phyloP scores from a whole-genome alignment of 2,888 invertebrate species.

The Caenorhabditis doughertyi region DNA sequence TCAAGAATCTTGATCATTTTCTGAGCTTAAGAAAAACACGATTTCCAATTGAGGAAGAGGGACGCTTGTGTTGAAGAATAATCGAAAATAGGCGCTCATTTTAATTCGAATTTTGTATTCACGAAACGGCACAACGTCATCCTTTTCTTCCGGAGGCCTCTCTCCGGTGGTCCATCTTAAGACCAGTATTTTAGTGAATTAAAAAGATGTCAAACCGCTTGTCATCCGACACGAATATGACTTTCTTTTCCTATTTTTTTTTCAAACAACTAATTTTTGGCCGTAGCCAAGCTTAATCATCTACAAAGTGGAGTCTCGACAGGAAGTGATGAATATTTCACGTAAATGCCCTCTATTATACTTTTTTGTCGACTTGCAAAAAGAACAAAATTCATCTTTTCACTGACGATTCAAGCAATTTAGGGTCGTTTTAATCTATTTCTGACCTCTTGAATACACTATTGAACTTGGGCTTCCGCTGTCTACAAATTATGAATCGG shows the following conservation, averaged over 20 bases:
- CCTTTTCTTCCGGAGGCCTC: not conserved
- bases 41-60: not conserved
- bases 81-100: slow-evolving; percentile 42
- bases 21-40: not conserved
- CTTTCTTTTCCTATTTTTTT: not conserved
- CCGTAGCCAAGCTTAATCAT: not conserved
- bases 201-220: slow-evolving; percentile 18
- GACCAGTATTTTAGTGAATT: slow-evolving; percentile 15
- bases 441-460: slow-evolving; percentile 22
- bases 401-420: not conserved
- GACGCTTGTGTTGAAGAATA: not conserved
- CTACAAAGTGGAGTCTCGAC: not conserved
- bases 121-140: slow-evolving; percentile 25
- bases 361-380: not conserved
- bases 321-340: slow-evolving; percentile 25
- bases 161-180: slow-evolving; percentile 11
- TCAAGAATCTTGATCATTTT: not conserved
- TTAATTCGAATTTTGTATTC: slow-evolving; percentile 51
- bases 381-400: slow-evolving; percentile 20
- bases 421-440: slow-evolving; percentile 11
- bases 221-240: slow-evolving; percentile 7
- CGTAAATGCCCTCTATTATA: slow-evolving; percentile 21
- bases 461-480: slow-evolving; percentile 3
- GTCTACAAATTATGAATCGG: slow-evolving; percentile 14
- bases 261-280: not conserved